phyloP scores from a whole-genome alignment of 1,140 invertebrate genomes.

The Lasaia peninsularis region DNA sequence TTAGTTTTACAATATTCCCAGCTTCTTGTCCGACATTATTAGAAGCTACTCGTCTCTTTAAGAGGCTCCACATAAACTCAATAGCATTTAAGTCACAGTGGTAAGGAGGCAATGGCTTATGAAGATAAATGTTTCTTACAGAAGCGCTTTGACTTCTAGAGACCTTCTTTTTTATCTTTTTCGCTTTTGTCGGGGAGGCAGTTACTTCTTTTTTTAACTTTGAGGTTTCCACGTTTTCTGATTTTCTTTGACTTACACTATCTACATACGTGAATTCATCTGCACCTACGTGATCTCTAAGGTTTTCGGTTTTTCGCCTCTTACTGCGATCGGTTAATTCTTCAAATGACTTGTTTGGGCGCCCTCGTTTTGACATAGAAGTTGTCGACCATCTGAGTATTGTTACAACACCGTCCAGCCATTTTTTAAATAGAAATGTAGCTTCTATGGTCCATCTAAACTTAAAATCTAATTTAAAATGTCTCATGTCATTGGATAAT shows the following conservation, averaged over 20 bases:
- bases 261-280: not conserved
- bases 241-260: no score
- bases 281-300: slow-evolving; percentile 21
- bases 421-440: slow-evolving; percentile 21
- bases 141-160: no score
- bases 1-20: no score
- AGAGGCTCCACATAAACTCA: not conserved
- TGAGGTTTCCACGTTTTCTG: no score
- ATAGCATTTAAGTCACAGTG: not conserved
- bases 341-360: slow-evolving; percentile 22
- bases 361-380: not conserved
- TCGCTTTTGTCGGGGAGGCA: no score
- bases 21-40: no score
- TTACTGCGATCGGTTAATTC: slow-evolving; percentile 37
- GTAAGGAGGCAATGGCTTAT: not conserved
- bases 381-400: not conserved
- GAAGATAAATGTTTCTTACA: no score
- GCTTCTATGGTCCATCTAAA: slow-evolving; percentile 24
- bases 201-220: no score
- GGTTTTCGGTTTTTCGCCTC: slow-evolving; percentile 36
- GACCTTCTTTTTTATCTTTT: no score
- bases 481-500: not conserved
- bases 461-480: slow-evolving; percentile 9
- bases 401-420: slow-evolving; percentile 19
- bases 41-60: not conserved